Percentiles rank a stretch among this genome's conserved stretches.
Conservation (phyloP, 2,113 vertebrate genomes). For the Melanerpes aurifrons region DNA sequence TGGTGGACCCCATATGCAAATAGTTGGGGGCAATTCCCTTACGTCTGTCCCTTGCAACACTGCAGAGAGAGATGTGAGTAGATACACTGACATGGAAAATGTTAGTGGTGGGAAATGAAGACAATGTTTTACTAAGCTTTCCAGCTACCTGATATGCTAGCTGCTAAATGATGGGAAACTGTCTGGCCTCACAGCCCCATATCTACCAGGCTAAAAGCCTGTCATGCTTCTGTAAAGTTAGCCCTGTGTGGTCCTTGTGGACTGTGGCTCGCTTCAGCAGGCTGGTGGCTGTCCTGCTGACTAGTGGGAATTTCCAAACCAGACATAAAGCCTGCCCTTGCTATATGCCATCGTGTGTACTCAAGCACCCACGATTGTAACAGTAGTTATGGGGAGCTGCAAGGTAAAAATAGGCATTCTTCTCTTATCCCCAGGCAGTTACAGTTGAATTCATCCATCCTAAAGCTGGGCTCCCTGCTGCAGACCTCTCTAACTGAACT, state of each 20-base stretch:
- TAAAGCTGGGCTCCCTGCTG: neutral
- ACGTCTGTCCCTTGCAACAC: neutral
- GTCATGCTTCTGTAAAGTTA: neutral
- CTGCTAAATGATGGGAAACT: neutral
- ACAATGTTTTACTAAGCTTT: neutral
- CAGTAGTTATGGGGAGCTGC: neutral
- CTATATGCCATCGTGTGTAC: neutral
- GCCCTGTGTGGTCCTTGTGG: neutral
- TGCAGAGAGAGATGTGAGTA: neutral
- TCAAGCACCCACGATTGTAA: neutral
- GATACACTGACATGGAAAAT: neutral
- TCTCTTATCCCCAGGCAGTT: neutral
- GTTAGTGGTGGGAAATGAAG: neutral
- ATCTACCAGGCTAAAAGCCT: neutral
- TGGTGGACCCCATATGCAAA: neutral
- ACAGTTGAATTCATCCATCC: neutral
- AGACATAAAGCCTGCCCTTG: neutral
- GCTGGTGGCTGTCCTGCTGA: neutral
- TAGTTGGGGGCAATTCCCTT: neutral
- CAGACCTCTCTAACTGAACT: neutral
- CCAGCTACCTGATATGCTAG: neutral
- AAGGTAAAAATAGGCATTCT: neutral
- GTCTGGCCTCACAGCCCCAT: neutral
- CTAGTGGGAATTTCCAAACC: neutral
- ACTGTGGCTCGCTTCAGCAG: neutral